Conservation (phyloP, 2,797 vertebrate genomes). For the Malurus leucopterus region DNA sequence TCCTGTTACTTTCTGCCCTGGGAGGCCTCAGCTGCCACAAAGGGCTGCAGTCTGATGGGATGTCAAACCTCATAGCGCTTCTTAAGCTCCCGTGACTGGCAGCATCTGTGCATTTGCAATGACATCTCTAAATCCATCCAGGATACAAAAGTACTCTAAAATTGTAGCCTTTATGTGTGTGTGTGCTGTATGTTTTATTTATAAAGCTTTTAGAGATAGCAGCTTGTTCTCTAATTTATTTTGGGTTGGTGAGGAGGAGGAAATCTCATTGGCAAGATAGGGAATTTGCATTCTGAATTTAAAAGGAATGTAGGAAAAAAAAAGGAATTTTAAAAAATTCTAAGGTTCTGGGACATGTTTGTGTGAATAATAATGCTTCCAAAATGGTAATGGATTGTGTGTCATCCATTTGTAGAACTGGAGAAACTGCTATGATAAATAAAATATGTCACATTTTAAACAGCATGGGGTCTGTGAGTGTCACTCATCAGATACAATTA, state of each 20-base stretch:
- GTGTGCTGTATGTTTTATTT: constrained; percentile 48
- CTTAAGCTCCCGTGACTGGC: constrained; percentile 21
- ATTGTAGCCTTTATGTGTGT: constrained; percentile 42
- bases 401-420: constrained; percentile 54
- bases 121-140: constrained; percentile 33
- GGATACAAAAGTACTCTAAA: constrained; percentile 21
- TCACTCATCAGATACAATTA: constrained; percentile 49
- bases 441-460: constrained; percentile 47
- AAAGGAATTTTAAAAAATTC: not conserved
- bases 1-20: not conserved
- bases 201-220: constrained; percentile 59
- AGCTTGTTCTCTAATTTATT: constrained; percentile 60
- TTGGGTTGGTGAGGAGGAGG: constrained; percentile 48
- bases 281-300: constrained; percentile 44
- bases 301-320: constrained; percentile 9
- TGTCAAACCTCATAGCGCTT: constrained; percentile 4
- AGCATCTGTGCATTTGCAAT: constrained; percentile 34
- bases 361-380: constrained; percentile 42
- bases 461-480: constrained; percentile 2
- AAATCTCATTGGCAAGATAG: constrained; percentile 49
- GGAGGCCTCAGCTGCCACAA: not conserved
- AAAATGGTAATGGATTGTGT: constrained; percentile 43
- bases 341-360: constrained; percentile 25
- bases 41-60: constrained; percentile 16
- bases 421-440: constrained; percentile 32